Conservation (phyloP, 2,888 invertebrate genomes). For the Phyto melanocephala region DNA sequence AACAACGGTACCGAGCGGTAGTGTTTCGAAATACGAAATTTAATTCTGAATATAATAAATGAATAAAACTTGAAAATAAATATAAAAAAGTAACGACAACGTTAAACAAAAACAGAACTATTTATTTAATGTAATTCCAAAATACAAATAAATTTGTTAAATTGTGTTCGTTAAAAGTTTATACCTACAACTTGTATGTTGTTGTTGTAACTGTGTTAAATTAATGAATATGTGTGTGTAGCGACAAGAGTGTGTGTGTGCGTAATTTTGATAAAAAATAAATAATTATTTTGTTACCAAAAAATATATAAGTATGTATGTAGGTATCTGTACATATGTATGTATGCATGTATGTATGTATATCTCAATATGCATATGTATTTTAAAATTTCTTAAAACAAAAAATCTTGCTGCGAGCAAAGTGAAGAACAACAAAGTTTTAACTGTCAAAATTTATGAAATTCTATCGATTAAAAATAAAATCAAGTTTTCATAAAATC, state of each 20-base stretch:
- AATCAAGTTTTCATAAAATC: background rate
- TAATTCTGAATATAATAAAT: background rate
- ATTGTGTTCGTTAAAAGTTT: slow-evolving; percentile 12
- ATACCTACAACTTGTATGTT: too few relatives aligned
- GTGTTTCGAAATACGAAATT: slow-evolving; percentile 62
- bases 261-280: background rate
- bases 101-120: slow-evolving; percentile 28
- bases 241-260: slow-evolving; percentile 24
- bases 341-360: too few relatives aligned
- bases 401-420: slow-evolving; percentile 26
- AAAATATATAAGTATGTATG: background rate
- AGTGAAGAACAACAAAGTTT: slow-evolving; percentile 2
- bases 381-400: background rate
- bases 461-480: slow-evolving; percentile 8
- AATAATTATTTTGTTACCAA: too few relatives aligned
- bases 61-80: slow-evolving; percentile 15
- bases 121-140: slow-evolving; percentile 45
- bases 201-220: background rate
- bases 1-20: slow-evolving; percentile 77
- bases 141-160: slow-evolving; percentile 46
- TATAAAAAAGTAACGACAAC: slow-evolving; percentile 24
- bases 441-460: background rate
- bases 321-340: too few relatives aligned
- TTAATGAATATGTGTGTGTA: slow-evolving; percentile 6
- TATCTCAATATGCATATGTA: too few relatives aligned